Conservation (phyloP, 2,113 vertebrate genomes). For the Abramis brama region DNA sequence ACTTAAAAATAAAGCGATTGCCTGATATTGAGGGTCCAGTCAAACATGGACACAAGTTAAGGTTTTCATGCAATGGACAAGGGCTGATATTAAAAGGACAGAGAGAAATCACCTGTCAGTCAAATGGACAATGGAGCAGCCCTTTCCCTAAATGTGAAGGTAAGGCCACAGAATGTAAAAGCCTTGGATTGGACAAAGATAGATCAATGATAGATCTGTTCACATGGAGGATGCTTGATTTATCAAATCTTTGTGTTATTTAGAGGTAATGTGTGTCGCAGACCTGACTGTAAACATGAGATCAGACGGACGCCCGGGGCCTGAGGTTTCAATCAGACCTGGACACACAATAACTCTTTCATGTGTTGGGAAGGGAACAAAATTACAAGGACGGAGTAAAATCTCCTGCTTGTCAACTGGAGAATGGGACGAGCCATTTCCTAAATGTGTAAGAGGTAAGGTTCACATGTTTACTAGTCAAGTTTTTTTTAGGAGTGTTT, state of each 20-base stretch:
- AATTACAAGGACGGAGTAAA: not conserved
- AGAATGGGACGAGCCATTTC: not conserved
- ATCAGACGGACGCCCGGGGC: not conserved
- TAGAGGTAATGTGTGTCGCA: not conserved
- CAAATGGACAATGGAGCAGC: slow-evolving; percentile 74
- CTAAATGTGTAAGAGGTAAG: not conserved
- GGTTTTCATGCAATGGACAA: slow-evolving; percentile 72
- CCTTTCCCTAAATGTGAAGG: slow-evolving; percentile 77
- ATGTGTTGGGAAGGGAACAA: not conserved
- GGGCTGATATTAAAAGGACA: slow-evolving; percentile 63
- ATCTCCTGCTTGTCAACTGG: not conserved
- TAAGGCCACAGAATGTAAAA: slow-evolving; percentile 57
- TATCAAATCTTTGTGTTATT: not conserved
- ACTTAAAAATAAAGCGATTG: not conserved
- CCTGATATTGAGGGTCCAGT: slow-evolving; percentile 62
- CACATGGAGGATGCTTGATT: not conserved
- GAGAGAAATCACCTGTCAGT: slow-evolving; percentile 73
- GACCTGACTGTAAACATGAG: not conserved
- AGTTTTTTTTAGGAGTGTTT: too few species aligned
- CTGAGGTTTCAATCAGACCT: not conserved
- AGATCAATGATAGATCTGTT: not conserved
- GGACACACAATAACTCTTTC: slow-evolving; percentile 4
- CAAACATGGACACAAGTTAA: slow-evolving; percentile 72
- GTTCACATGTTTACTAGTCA: too few species aligned
- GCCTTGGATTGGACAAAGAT: not conserved